phyloP scores from a whole-genome alignment of 1,140 invertebrate species.

The Drosophila athabasca region DNA sequence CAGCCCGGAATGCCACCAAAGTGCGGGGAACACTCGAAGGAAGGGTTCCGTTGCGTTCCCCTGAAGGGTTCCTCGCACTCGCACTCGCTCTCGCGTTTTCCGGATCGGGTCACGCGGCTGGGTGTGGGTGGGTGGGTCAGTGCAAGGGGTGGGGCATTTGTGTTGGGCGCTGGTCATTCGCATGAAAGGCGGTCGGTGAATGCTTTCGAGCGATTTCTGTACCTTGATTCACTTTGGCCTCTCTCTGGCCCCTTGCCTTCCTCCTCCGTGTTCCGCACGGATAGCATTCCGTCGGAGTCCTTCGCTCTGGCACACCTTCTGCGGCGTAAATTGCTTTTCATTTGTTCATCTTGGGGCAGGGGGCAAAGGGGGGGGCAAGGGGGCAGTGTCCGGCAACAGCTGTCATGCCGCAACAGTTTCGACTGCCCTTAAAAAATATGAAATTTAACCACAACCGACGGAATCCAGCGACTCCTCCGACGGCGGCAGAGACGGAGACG shows the following conservation, averaged over 20 bases:
- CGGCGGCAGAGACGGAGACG: neutral
- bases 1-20: slow-evolving; percentile 38
- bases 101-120: neutral
- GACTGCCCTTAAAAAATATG: slow-evolving; percentile 49
- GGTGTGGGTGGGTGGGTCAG: neutral
- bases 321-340: slow-evolving; percentile 74
- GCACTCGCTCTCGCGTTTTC: no score
- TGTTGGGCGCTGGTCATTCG: slow-evolving; percentile 43
- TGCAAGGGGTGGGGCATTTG: slow-evolving; percentile 10
- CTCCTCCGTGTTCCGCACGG: neutral
- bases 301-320: slow-evolving; percentile 28
- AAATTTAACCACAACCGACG: slow-evolving; percentile 49
- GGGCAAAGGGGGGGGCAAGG: neutral
- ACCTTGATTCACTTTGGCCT: slow-evolving; percentile 55
- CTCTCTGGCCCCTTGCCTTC: neutral
- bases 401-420: slow-evolving; percentile 61
- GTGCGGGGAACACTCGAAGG: slow-evolving; percentile 1
- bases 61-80: no score
- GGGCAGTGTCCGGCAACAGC: slow-evolving; percentile 58
- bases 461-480: slow-evolving; percentile 1
- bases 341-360: slow-evolving; percentile 40
- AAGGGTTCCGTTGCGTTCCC: no score
- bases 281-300: neutral
- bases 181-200: slow-evolving; percentile 53
- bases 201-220: slow-evolving; percentile 57